Base-by-base conservation (phyloP, 2,113 vertebrate species). In the Otus sunia region DNA sequence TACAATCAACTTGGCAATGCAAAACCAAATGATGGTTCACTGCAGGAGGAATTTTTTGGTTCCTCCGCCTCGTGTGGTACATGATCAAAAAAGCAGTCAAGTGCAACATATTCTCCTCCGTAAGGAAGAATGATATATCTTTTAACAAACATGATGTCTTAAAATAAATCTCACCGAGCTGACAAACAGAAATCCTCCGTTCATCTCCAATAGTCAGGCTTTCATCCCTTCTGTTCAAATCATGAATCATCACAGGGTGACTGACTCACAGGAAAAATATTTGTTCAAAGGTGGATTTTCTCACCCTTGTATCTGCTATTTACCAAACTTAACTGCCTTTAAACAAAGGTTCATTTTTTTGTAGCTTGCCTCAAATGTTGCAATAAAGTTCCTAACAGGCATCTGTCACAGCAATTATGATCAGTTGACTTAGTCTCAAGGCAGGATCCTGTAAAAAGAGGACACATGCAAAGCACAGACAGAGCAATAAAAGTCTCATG, bases 261-360 rank as follows among this genome's bases (percentile, higher is more conserved):
- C 66, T 91, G 72, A 88, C 43, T 90, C 86, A 77, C 18, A 82
- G 47, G 56, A 68, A 88, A 72, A 82, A 79, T 82, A 91, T 85
- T 96, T 94, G 80, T 89, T 87, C 49, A 85, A 87, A 92, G 77
- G 73, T 64, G 20, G 37, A 55, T 90, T 71, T 91, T 83, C 41
- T 88, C 41, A 52, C 56, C 47, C 79, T 75, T 2, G 0, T 68
- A 39, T 68, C 91, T 71, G 81, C 34, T 87, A 32, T 80, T 93
- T 91, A 58, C 63, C 56, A 87, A 90, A 86, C 36, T 73, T 58
- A 68, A 53, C 10, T 41, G 27, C 69, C 74, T 79, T 88, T 29
- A 60, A 92, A 95, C 86, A 96, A 94, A 94, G 92, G 77, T 50
- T 87, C 37, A 12, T 8, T 85, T 89, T 50, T 59, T 45, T 7